A percentile compares a stretch with the other conserved stretches of the same genome.
Conservation (phyloP, 2,113 vertebrate species). For the Petrocephalus microphthalmus region DNA sequence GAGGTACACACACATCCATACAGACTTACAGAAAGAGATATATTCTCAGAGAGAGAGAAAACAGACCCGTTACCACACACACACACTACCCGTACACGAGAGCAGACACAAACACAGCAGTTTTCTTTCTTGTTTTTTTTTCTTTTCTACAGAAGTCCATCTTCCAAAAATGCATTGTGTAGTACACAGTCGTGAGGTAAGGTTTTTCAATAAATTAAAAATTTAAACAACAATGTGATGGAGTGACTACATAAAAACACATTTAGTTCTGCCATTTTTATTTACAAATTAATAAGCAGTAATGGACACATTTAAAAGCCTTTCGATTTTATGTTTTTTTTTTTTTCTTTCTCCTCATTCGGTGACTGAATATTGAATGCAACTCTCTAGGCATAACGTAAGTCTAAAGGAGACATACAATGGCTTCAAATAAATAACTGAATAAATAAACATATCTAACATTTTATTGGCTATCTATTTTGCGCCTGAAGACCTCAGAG, state of each 20-base stretch:
- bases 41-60: no score
- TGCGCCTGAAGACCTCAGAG: not conserved
- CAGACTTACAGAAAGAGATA: no score
- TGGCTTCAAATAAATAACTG: not conserved
- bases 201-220: not conserved
- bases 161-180: not conserved
- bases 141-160: not conserved
- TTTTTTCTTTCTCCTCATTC: not conserved
- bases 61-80: not conserved
- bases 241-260: not conserved
- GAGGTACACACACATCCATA: no score
- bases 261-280: constrained; percentile 2
- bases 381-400: not conserved
- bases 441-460: constrained; percentile 5
- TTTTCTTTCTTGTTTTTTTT: not conserved
- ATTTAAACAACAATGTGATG: not conserved
- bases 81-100: not conserved
- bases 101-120: not conserved
- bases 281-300: not conserved
- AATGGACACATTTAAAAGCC: not conserved
- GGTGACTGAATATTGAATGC: not conserved
- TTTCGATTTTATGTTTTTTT: not conserved
- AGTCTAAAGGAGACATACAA: not conserved
- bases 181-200: not conserved
- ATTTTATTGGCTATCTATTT: constrained; percentile 7